Conservation (phyloP, 2,888 invertebrate species). For the Melinaea menophilus region DNA sequence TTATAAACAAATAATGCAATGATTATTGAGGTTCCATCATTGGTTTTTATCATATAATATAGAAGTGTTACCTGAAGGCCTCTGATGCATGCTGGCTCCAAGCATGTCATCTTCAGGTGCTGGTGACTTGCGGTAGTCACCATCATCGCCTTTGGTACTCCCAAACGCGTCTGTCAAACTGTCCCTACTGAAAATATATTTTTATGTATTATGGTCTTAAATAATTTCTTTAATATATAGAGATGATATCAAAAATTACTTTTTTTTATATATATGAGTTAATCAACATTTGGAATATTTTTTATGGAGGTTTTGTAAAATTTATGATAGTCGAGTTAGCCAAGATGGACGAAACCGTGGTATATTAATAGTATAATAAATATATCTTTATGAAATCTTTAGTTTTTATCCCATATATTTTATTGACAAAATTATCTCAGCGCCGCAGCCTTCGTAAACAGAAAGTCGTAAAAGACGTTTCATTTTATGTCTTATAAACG, state of each 20-base stretch:
- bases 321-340: too few relatives aligned
- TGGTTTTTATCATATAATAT: not conserved
- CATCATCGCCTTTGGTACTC: slow-evolving; percentile 80
- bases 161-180: slow-evolving; percentile 85
- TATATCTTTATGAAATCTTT: not conserved
- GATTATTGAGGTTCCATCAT: too few relatives aligned
- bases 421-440: slow-evolving; percentile 26
- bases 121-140: slow-evolving; percentile 79
- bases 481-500: slow-evolving; percentile 32
- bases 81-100: slow-evolving; percentile 73
- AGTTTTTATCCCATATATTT: slow-evolving; percentile 6
- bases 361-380: not conserved
- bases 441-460: slow-evolving; percentile 26
- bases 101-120: slow-evolving; percentile 76
- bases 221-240: too few relatives aligned
- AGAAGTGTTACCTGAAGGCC: slow-evolving; percentile 79
- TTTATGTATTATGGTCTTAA: too few relatives aligned
- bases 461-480: slow-evolving; percentile 31
- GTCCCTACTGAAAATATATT: slow-evolving; percentile 66
- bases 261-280: too few relatives aligned
- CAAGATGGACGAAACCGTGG: not conserved
- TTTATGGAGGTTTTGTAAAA: too few relatives aligned
- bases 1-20: too few relatives aligned
- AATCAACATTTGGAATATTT: too few relatives aligned
- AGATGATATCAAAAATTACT: too few relatives aligned